Evolutionary conservation across 2,113 vertebrate genomes (phyloP).

Genomic region (Lutjanus erythropterus): DNA sequence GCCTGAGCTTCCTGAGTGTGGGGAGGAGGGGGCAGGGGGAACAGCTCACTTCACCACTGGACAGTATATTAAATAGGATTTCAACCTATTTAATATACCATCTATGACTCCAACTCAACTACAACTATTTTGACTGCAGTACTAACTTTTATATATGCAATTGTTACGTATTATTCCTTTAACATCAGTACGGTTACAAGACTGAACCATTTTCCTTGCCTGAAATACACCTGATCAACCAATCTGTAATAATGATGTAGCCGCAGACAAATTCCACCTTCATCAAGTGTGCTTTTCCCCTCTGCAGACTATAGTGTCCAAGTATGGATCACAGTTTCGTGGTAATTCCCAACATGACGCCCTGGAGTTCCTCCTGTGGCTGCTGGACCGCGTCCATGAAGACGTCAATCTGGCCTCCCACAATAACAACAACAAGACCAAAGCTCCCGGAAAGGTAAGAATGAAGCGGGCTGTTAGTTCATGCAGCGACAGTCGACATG

Average conservation of each 20-base stretch:
- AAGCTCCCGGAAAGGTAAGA: constrained; percentile 84
- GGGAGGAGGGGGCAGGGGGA: too few species aligned
- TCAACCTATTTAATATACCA: too few species aligned
- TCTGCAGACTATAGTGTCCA: constrained; percentile 91
- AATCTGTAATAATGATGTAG: background rate
- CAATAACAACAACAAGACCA: constrained; percentile 79
- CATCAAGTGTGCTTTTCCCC: constrained; percentile 17
- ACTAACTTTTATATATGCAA: too few species aligned
- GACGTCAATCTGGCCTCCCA: constrained; percentile 87
- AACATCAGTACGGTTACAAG: background rate
- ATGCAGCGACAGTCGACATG: background rate
- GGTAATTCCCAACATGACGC: constrained; percentile 96
- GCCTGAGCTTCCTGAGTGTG: too few species aligned
- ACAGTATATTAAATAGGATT: too few species aligned
- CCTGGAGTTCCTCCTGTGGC: constrained; percentile 96
- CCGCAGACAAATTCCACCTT: background rate
- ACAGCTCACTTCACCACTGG: too few species aligned
- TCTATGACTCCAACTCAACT: too few species aligned
- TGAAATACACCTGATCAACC: background rate
- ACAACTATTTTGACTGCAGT: too few species aligned
- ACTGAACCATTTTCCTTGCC: background rate
- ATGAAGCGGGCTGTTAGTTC: background rate
- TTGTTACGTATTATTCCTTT: too few species aligned
- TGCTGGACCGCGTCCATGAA: constrained; percentile 94
- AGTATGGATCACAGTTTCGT: constrained; percentile 93